Evolutionary conservation across 2,113 vertebrate species (phyloP).

Genomic region (Andinoacara biseriatus): DNA sequence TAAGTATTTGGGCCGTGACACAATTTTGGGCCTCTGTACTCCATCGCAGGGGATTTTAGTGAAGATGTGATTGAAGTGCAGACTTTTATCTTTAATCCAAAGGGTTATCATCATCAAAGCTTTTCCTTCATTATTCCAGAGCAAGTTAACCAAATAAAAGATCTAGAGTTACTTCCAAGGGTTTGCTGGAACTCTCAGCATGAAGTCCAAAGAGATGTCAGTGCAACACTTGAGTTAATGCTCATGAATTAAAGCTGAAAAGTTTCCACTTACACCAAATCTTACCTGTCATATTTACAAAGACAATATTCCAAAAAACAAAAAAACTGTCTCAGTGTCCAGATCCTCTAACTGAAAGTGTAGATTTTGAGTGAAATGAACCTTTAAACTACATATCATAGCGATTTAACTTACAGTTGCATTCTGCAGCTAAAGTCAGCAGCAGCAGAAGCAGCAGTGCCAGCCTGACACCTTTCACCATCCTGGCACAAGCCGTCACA

Average conservation of each 20-base stretch:
- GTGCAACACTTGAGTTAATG: neutral
- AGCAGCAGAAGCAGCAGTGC: neutral
- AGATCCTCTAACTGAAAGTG: neutral
- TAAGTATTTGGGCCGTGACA: neutral
- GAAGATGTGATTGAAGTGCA: neutral
- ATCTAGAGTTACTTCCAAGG: too few relatives aligned
- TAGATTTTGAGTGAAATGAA: neutral
- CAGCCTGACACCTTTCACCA: conserved; percentile 36
- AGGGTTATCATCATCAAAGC: neutral
- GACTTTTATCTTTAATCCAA: neutral
- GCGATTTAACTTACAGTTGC: conserved; percentile 54
- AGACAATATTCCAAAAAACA: too few relatives aligned
- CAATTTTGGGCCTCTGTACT: neutral
- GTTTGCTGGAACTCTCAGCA: neutral
- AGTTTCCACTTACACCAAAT: neutral
- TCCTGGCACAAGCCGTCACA: conserved; percentile 35
- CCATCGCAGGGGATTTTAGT: neutral
- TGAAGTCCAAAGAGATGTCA: neutral
- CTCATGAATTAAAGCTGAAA: neutral
- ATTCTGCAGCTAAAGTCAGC: conserved; percentile 48
- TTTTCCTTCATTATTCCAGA: neutral
- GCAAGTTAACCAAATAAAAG: too few relatives aligned
- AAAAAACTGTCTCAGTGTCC: too few relatives aligned
- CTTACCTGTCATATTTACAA: fast-evolving
- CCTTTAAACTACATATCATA: too few relatives aligned